Evolutionary conservation across 2,888 invertebrate genomes (phyloP).

Genomic region (Cephus pulcher): DNA sequence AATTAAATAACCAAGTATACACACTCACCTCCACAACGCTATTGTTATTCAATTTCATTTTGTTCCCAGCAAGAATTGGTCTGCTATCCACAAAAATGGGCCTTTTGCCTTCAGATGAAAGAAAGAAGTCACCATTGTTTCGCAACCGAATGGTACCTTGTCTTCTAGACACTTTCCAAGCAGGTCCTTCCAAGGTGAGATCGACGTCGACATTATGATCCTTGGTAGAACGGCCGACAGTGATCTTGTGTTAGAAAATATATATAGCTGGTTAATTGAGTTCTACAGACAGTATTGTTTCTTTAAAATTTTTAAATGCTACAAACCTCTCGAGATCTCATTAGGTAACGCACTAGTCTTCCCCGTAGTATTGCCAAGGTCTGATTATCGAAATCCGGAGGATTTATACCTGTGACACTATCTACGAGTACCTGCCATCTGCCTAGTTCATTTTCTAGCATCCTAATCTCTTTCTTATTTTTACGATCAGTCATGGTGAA

Average conservation of each 20-base stretch:
- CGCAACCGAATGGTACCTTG: slow-evolving; percentile 92
- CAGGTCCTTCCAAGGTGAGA: slow-evolving; percentile 91
- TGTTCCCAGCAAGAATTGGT: slow-evolving; percentile 88
- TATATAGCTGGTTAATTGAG: slow-evolving; percentile 9
- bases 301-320: neutral
- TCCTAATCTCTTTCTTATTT: slow-evolving; percentile 87
- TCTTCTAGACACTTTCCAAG: slow-evolving; percentile 91
- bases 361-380: slow-evolving; percentile 94
- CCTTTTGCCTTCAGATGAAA: slow-evolving; percentile 94
- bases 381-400: slow-evolving; percentile 91
- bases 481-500: slow-evolving; percentile 79
- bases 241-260: slow-evolving; percentile 73
- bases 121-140: slow-evolving; percentile 94
- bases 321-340: slow-evolving; percentile 87
- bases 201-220: slow-evolving; percentile 94
- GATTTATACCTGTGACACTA: slow-evolving; percentile 85
- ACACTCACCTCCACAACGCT: slow-evolving; percentile 87
- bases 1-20: neutral
- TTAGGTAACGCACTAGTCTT: slow-evolving; percentile 90
- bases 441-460: slow-evolving; percentile 88
- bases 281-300: neutral
- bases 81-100: slow-evolving; percentile 95
- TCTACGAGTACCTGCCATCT: slow-evolving; percentile 95
- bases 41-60: slow-evolving; percentile 91
- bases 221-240: slow-evolving; percentile 89